Conservation (phyloP, 2,113 vertebrate species). For the Riparia riparia region DNA sequence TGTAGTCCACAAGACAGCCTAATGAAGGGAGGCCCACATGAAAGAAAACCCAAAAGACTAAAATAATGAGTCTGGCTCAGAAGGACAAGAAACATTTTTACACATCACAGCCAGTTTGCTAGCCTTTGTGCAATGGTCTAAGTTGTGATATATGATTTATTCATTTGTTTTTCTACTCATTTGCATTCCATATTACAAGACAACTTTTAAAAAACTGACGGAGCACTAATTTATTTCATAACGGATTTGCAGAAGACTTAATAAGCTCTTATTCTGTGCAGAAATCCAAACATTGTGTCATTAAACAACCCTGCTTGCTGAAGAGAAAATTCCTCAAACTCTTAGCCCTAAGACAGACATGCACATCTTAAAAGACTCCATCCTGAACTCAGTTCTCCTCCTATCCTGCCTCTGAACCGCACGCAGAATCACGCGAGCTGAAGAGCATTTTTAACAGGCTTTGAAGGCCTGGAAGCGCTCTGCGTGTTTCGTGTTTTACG, state of each 20-base stretch:
- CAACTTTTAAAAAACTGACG: not conserved
- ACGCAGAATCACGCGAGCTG: not conserved
- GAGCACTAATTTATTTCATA: not conserved
- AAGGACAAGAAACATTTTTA: conserved; percentile 30
- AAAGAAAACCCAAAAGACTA: conserved; percentile 45
- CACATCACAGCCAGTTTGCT: not conserved
- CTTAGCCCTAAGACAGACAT: not conserved
- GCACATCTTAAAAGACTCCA: not conserved
- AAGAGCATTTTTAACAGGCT: not conserved
- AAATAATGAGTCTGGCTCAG: conserved; percentile 46
- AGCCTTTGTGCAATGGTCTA: not conserved
- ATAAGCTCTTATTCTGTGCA: not conserved
- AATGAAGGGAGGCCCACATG: conserved; percentile 53
- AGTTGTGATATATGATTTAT: conserved; percentile 34
- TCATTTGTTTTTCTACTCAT: not conserved
- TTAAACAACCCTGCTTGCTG: not conserved
- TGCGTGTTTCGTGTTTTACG: not conserved
- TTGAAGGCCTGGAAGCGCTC: not conserved
- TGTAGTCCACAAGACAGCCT: conserved; percentile 35
- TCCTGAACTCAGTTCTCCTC: not conserved
- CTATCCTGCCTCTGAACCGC: not conserved
- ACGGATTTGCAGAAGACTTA: not conserved
- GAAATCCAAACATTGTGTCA: not conserved
- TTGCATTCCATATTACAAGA: not conserved
- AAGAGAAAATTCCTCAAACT: not conserved